A percentile compares a stretch with the other conserved stretches of the same genome.
These are phyloP conservation scores for Podargus strigoides DNA, from an alignment of 2,797 vertebrate species.

Conservation along the genomic window DNA sequence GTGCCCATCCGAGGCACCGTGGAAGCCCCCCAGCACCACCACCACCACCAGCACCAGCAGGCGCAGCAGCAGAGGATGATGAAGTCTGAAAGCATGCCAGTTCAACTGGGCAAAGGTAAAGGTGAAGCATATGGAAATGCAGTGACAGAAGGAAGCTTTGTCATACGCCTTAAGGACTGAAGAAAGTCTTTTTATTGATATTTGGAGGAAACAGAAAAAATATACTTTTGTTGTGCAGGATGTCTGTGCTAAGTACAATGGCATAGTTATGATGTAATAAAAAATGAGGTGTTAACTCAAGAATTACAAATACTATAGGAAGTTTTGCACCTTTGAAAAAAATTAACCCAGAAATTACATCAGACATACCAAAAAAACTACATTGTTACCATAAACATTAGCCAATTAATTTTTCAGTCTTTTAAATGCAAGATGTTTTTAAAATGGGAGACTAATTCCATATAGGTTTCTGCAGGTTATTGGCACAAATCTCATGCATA, in stretches of 20 bases:
- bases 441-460: neutral
- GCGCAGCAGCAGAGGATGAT: constrained; percentile 86
- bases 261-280: neutral
- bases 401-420: neutral
- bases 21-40: constrained; percentile 43
- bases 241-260: neutral
- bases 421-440: neutral
- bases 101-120: constrained; percentile 93
- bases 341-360: neutral
- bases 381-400: neutral
- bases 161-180: fast-evolving
- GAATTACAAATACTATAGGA: neutral
- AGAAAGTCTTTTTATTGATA: neutral
- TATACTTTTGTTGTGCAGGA: neutral
- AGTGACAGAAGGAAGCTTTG: neutral
- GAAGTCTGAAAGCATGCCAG: constrained; percentile 98
- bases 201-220: neutral
- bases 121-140: neutral
- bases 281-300: neutral
- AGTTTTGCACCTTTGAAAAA: neutral
- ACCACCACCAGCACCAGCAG: constrained; percentile 37
- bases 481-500: neutral
- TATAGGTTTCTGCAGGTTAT: neutral
- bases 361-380: neutral
- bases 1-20: constrained; percentile 21